Evolutionary conservation across 2,888 invertebrate species (phyloP).

Genomic region (Lucinisca nassula): DNA sequence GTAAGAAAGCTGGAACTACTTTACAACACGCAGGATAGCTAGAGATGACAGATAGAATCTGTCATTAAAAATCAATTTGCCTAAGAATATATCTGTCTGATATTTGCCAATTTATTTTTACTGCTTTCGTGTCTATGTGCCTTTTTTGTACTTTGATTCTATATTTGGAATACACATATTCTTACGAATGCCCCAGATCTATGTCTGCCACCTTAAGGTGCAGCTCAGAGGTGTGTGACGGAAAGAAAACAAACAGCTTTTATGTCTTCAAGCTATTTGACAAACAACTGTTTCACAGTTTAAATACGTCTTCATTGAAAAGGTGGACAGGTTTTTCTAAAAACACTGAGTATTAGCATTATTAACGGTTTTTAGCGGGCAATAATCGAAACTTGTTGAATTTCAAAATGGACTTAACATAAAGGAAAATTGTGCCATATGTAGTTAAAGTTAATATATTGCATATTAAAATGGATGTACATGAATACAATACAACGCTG

Average conservation of each 20-base stretch:
- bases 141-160: too few relatives aligned
- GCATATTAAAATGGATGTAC: background rate
- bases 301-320: background rate
- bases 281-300: background rate
- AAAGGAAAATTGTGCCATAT: too few relatives aligned
- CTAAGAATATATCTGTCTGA: too few relatives aligned
- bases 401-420: background rate
- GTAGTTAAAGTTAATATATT: too few relatives aligned
- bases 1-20: too few relatives aligned
- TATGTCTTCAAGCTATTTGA: conserved; percentile 4
- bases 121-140: too few relatives aligned
- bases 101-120: too few relatives aligned
- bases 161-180: too few relatives aligned
- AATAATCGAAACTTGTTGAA: background rate
- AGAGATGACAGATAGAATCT: too few relatives aligned
- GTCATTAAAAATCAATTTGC: too few relatives aligned
- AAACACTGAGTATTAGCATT: background rate
- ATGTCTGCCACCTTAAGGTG: background rate
- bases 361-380: conserved; percentile 5
- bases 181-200: background rate
- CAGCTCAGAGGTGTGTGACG: background rate
- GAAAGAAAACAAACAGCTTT: background rate
- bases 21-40: too few relatives aligned
- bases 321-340: background rate
- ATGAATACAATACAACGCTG: background rate